A percentile compares a stretch with the other conserved stretches of the same genome.
These are phyloP conservation scores for Malacosoma neustria DNA, from an alignment of 2,888 invertebrate species.

Conservation along the genomic window DNA sequence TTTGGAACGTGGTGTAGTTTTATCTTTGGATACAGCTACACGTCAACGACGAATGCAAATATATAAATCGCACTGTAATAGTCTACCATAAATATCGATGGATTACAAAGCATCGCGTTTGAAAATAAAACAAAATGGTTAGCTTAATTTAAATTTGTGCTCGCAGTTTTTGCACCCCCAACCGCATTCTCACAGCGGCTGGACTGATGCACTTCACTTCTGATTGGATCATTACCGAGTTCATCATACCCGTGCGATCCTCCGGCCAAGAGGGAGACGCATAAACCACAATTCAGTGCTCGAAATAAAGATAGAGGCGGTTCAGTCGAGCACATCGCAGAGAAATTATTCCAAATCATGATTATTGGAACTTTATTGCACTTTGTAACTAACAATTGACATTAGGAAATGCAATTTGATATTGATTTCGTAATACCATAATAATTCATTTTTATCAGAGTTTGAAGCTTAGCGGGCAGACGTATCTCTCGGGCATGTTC, in stretches of 20 bases:
- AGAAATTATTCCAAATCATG: constrained; percentile 73
- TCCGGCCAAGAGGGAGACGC: constrained; percentile 51
- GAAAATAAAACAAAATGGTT: constrained; percentile 59
- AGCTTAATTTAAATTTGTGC: constrained; percentile 68
- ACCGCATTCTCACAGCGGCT: constrained; percentile 73
- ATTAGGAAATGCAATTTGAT: constrained; percentile 75
- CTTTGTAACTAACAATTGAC: constrained; percentile 75
- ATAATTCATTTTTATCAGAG: constrained; percentile 70
- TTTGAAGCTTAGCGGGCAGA: constrained; percentile 73
- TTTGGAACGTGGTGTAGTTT: too few relatives aligned
- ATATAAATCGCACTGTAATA: not conserved
- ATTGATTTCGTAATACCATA: constrained; percentile 71
- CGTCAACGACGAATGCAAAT: not conserved
- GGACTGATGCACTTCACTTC: constrained; percentile 72
- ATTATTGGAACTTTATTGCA: constrained; percentile 75
- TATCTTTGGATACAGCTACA: too few relatives aligned
- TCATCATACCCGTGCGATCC: constrained; percentile 73
- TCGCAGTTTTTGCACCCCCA: constrained; percentile 71
- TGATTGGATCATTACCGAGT: constrained; percentile 76
- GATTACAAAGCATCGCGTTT: constrained; percentile 28
- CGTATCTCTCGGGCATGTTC: constrained; percentile 58
- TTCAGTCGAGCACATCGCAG: constrained; percentile 54
- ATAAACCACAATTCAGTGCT: constrained; percentile 17
- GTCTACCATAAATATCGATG: constrained; percentile 6
- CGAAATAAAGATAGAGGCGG: constrained; percentile 30